phyloP scores from a whole-genome alignment of 2,113 vertebrate genomes.

The Pardalotus punctatus region DNA sequence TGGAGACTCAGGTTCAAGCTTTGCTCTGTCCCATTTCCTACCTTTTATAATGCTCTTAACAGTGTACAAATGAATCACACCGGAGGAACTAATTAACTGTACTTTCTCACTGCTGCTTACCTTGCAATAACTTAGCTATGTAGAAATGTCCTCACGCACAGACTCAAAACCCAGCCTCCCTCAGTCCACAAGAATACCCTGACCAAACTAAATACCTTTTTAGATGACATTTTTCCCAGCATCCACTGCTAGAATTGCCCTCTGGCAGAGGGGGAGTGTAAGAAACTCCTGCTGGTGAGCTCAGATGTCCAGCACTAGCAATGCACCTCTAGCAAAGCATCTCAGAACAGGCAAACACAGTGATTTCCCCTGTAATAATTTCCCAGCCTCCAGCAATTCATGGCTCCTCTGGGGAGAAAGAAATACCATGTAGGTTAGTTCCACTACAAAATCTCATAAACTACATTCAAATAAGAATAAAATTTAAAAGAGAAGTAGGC shows the following conservation, averaged over 20 bases:
- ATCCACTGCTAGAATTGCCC: not conserved
- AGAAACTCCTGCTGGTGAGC: not conserved
- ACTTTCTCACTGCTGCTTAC: not conserved
- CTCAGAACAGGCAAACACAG: not conserved
- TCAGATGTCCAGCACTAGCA: not conserved
- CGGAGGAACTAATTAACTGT: slow-evolving; percentile 5
- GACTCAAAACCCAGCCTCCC: not conserved
- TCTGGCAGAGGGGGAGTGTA: not conserved
- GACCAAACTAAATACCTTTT: not conserved
- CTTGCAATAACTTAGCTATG: not conserved
- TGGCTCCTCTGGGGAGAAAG: not conserved
- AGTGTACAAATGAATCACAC: not conserved
- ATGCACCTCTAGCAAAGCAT: not conserved
- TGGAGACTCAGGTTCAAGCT: not conserved
- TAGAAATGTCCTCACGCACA: not conserved
- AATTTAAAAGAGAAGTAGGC: not conserved
- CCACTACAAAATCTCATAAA: not conserved
- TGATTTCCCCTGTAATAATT: not conserved
- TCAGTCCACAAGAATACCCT: not conserved
- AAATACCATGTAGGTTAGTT: not conserved
- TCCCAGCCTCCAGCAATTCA: not conserved
- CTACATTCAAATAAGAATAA: not conserved
- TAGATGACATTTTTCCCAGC: not conserved
- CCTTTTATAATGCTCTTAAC: not conserved
- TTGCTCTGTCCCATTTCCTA: not conserved